Conservation (phyloP, 2,888 invertebrate genomes). For the Zeuzera pyrina region DNA sequence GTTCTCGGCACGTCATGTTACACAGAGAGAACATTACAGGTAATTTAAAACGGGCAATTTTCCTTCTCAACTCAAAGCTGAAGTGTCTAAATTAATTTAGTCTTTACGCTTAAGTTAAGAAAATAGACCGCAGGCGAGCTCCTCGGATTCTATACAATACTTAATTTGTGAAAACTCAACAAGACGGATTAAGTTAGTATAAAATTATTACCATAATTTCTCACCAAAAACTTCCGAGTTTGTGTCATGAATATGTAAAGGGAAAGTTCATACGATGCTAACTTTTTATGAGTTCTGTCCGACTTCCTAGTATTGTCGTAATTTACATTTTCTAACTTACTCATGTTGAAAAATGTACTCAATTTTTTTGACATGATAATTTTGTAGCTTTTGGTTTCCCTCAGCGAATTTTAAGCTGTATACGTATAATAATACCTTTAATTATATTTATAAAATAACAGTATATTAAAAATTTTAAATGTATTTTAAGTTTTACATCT, state of each 20-base stretch:
- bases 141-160: constrained; percentile 30
- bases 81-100: constrained; percentile 32
- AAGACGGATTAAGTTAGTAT: constrained; percentile 62
- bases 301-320: constrained; percentile 48
- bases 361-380: too few species aligned
- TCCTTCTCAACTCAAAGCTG: constrained; percentile 5
- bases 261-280: constrained; percentile 53
- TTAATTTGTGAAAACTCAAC: constrained; percentile 46
- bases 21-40: constrained; percentile 8
- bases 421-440: too few species aligned
- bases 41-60: constrained; percentile 13
- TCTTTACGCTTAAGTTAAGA: constrained; percentile 14
- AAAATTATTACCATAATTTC: constrained; percentile 69
- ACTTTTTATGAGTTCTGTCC: constrained; percentile 62
- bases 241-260: constrained; percentile 64
- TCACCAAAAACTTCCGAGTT: constrained; percentile 67
- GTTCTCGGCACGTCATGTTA: constrained; percentile 13
- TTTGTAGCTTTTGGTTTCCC: too few species aligned
- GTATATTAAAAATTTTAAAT: too few species aligned
- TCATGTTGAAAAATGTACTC: neutral
- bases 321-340: constrained; percentile 41
- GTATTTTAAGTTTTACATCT: too few species aligned
- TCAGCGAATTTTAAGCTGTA: too few species aligned
- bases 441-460: too few species aligned
- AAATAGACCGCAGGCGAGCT: constrained; percentile 26